A percentile compares a stretch with the other conserved stretches of the same genome.
These are phyloP conservation scores for Noctilio leporinus DNA, from an alignment of 2,113 vertebrate species.

Conservation along the genomic window DNA sequence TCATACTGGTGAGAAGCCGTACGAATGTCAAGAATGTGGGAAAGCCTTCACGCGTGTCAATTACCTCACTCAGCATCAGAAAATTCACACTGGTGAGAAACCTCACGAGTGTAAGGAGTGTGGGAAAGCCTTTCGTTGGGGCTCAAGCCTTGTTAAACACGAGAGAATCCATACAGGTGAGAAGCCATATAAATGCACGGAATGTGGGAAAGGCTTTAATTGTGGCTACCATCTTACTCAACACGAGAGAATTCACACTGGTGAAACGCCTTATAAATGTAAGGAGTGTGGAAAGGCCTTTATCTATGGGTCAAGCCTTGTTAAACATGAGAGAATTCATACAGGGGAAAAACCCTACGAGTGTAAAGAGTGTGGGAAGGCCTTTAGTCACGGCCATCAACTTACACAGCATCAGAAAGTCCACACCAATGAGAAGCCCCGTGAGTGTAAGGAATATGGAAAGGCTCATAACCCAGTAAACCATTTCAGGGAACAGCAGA, in stretches of 20 bases:
- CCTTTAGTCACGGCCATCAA: conserved; percentile 51
- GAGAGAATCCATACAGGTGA: conserved; percentile 58
- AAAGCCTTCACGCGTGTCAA: conserved; percentile 64
- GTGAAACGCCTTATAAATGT: conserved; percentile 55
- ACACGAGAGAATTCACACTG: conserved; percentile 69
- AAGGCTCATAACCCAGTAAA: background rate
- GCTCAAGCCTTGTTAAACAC: conserved; percentile 56
- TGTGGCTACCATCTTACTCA: conserved; percentile 65
- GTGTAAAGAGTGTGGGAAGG: conserved; percentile 34
- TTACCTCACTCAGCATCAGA: conserved; percentile 64
- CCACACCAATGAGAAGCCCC: background rate
- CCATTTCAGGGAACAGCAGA: background rate
- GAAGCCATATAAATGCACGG: conserved; percentile 51
- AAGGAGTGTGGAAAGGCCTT: conserved; percentile 58
- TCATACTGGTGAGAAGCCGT: conserved; percentile 68
- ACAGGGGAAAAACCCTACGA: conserved; percentile 35
- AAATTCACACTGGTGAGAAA: conserved; percentile 64
- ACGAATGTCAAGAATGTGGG: conserved; percentile 62
- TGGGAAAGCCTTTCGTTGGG: conserved; percentile 65
- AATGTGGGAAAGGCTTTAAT: conserved; percentile 70
- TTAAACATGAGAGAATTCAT: conserved; percentile 49
- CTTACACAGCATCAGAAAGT: conserved; percentile 52
- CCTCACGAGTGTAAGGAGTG: conserved; percentile 59
- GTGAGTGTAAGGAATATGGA: background rate
- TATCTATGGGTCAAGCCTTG: conserved; percentile 43